phyloP scores from a whole-genome alignment of 1,140 invertebrate species.

The Propsilocerus akamusi region DNA sequence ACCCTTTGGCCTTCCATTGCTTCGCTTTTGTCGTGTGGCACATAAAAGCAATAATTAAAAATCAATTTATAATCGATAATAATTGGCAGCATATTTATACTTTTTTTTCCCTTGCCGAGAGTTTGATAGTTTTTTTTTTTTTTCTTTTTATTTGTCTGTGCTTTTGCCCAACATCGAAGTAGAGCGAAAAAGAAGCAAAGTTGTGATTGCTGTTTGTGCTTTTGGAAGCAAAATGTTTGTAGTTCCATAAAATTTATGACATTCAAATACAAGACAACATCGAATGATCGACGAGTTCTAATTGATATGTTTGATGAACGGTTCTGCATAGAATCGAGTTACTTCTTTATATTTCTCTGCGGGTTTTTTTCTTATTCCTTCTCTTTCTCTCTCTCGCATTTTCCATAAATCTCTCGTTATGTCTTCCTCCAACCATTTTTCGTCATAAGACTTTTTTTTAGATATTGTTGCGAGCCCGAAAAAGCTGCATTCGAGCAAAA shows the following conservation, averaged over 20 bases:
- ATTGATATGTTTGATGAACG: too few relatives aligned
- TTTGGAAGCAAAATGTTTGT: too few relatives aligned
- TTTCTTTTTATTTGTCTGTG: not conserved
- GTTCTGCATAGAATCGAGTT: too few relatives aligned
- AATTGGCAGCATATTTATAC: conserved; percentile 2
- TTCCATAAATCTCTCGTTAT: not conserved
- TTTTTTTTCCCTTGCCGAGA: not conserved
- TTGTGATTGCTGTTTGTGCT: too few relatives aligned
- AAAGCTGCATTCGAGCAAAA: too few relatives aligned
- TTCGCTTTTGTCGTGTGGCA: not conserved
- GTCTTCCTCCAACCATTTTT: too few relatives aligned
- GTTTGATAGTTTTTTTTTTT: not conserved
- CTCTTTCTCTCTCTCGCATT: not conserved
- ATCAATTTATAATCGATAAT: conserved; percentile 4
- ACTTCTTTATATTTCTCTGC: not conserved
- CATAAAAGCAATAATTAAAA: conserved; percentile 2
- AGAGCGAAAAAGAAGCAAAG: too few relatives aligned
- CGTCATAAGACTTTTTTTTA: too few relatives aligned
- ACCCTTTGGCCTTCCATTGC: not conserved
- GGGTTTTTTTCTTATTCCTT: not conserved
- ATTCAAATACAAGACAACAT: not conserved
- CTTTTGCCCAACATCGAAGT: too few relatives aligned
- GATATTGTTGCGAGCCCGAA: too few relatives aligned
- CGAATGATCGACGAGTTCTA: not conserved
- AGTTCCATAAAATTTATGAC: not conserved